A percentile compares a stretch with the other conserved stretches of the same genome.
Evolutionary conservation across 2,113 vertebrate genomes (phyloP).

Genomic region (Bubo bubo): DNA sequence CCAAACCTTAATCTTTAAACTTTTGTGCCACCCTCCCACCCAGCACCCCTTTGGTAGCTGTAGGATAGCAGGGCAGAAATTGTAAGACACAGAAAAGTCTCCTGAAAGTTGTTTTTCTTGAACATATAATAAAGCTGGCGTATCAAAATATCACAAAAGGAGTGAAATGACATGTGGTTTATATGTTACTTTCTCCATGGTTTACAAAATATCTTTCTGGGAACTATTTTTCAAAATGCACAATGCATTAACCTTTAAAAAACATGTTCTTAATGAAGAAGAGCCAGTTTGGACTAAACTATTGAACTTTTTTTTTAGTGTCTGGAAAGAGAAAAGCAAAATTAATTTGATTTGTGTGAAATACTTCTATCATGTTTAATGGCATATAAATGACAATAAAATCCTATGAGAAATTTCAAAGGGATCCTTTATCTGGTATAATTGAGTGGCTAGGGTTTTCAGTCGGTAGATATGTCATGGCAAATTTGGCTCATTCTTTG

Average conservation of each 20-base stretch:
- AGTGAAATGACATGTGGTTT: neutral
- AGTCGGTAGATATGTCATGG: neutral
- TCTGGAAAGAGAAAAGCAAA: neutral
- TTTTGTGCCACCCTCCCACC: neutral
- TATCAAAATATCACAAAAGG: neutral
- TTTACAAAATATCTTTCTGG: neutral
- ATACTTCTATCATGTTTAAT: neutral
- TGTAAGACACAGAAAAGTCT: neutral
- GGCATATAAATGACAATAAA: neutral
- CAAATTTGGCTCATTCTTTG: neutral
- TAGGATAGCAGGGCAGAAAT: neutral
- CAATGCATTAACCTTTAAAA: neutral
- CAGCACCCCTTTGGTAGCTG: neutral
- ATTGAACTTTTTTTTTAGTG: neutral
- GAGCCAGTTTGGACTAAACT: neutral
- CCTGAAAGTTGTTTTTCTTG: neutral
- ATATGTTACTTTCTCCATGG: neutral
- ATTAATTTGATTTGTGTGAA: neutral
- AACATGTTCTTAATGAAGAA: neutral
- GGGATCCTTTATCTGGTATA: neutral
- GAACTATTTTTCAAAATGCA: neutral
- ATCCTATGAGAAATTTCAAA: neutral
- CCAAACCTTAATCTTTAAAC: neutral
- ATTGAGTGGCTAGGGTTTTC: neutral
- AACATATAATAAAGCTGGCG: neutral